Evolutionary conservation across 2,113 vertebrate genomes (phyloP).

Genomic region (Corythornis cristatus): DNA sequence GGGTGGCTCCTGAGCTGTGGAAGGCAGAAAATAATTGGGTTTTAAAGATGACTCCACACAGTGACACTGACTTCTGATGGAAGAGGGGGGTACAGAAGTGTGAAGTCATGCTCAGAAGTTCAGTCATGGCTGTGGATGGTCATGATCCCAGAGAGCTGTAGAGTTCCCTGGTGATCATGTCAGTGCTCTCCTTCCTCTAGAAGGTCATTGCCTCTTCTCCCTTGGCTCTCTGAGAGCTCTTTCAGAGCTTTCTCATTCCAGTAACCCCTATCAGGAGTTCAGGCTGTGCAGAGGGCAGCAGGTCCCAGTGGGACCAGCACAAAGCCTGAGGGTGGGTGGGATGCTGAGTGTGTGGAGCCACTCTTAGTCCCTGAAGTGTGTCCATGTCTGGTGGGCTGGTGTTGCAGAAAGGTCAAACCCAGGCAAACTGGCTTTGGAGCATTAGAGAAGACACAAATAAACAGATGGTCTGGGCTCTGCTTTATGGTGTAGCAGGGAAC

Average conservation of each 20-base stretch:
- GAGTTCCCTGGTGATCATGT: background rate
- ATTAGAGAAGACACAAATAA: background rate
- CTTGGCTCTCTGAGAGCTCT: background rate
- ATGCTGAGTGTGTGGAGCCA: background rate
- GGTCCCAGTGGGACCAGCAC: background rate
- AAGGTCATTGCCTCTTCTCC: background rate
- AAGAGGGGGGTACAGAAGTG: background rate
- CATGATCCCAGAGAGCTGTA: background rate
- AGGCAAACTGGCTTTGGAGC: background rate
- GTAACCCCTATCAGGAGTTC: background rate
- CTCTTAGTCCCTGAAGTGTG: background rate
- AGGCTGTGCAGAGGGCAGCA: background rate
- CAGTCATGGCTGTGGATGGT: background rate
- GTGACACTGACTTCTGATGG: background rate
- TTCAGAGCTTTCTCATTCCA: background rate
- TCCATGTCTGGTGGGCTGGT: background rate
- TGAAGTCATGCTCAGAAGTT: background rate
- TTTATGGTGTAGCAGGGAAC: background rate
- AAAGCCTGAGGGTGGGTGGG: background rate
- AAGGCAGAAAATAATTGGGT: background rate
- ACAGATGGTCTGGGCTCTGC: background rate
- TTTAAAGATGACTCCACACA: background rate
- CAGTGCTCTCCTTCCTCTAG: background rate
- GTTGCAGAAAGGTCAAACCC: background rate
- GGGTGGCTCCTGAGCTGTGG: rapidly evolving